phyloP scores from a whole-genome alignment of 2,888 invertebrate genomes.

The Prosopocoilus inquinatus region DNA sequence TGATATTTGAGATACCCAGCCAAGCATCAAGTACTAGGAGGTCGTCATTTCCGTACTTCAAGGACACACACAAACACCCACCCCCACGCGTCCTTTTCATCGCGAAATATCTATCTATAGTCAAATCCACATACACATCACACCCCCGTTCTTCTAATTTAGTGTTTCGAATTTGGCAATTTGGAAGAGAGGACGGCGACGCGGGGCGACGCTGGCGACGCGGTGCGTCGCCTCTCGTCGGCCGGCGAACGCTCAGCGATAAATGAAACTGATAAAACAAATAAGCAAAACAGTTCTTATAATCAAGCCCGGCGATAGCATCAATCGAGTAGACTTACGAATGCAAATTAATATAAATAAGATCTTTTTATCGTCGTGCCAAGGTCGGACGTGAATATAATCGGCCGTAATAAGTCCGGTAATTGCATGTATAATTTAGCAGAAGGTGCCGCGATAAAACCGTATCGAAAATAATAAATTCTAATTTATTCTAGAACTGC shows the following conservation, averaged over 20 bases:
- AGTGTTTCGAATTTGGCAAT: too few relatives aligned
- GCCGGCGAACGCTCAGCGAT: too few relatives aligned
- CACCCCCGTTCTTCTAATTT: too few relatives aligned
- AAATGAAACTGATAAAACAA: constrained; percentile 25
- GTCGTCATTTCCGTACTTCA: neutral
- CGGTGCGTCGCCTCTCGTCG: too few relatives aligned
- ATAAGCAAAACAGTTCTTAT: constrained; percentile 27
- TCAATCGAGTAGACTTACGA: constrained; percentile 29
- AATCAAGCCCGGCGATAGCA: constrained; percentile 21
- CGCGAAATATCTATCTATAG: too few relatives aligned
- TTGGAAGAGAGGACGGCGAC: too few relatives aligned
- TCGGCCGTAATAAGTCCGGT: constrained; percentile 38
- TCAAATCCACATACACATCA: too few relatives aligned
- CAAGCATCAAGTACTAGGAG: neutral
- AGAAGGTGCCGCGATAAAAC: constrained; percentile 47
- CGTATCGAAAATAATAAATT: constrained; percentile 47
- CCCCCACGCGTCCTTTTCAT: too few relatives aligned
- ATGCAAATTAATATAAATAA: constrained; percentile 37
- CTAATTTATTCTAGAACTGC: constrained; percentile 42
- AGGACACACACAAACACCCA: neutral
- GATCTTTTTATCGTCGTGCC: constrained; percentile 35
- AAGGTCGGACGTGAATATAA: constrained; percentile 38
- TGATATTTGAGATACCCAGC: constrained; percentile 2
- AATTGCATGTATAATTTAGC: constrained; percentile 46
- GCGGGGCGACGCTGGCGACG: too few relatives aligned